A percentile compares a stretch with the other conserved stretches of the same genome.
phyloP scores from a whole-genome alignment of 2,888 invertebrate genomes.

The Ypsolopha sequella region DNA sequence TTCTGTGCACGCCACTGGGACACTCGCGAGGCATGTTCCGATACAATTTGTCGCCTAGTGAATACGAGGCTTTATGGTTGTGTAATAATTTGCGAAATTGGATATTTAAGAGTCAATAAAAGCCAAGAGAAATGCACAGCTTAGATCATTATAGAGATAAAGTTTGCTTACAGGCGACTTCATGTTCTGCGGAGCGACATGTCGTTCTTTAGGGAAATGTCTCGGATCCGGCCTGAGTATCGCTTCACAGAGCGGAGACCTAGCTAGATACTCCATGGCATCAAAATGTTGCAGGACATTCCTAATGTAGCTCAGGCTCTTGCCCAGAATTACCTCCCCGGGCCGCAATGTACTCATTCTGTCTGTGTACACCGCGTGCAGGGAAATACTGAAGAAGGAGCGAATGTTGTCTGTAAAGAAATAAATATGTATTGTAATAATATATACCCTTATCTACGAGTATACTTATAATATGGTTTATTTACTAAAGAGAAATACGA shows the following conservation, averaged over 20 bases:
- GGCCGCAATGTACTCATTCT: constrained; percentile 33
- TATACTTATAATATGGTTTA: no score
- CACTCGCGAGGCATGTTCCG: no score
- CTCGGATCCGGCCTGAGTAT: constrained; percentile 71
- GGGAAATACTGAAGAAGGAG: constrained; percentile 41
- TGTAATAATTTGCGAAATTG: no score
- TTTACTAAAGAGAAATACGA: no score
- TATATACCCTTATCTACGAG: no score
- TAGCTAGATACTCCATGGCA: constrained; percentile 71
- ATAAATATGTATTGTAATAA: neutral
- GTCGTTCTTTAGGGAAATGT: constrained; percentile 32
- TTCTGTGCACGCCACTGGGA: no score
- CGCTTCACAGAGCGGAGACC: constrained; percentile 69
- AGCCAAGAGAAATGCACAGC: neutral
- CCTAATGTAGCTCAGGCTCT: constrained; percentile 39
- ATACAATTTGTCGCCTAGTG: no score
- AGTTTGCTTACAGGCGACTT: constrained; percentile 33
- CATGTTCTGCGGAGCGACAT: constrained; percentile 17
- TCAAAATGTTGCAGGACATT: constrained; percentile 71
- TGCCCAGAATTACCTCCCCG: constrained; percentile 37
- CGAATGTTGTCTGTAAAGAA: constrained; percentile 40
- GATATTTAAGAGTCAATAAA: no score
- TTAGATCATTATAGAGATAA: constrained; percentile 1
- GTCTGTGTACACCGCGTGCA: constrained; percentile 44
- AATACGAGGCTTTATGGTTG: no score